Base-by-base conservation (phyloP, 53 echinoderm and acorn worm species). In the Henricia sp. region DNA sequence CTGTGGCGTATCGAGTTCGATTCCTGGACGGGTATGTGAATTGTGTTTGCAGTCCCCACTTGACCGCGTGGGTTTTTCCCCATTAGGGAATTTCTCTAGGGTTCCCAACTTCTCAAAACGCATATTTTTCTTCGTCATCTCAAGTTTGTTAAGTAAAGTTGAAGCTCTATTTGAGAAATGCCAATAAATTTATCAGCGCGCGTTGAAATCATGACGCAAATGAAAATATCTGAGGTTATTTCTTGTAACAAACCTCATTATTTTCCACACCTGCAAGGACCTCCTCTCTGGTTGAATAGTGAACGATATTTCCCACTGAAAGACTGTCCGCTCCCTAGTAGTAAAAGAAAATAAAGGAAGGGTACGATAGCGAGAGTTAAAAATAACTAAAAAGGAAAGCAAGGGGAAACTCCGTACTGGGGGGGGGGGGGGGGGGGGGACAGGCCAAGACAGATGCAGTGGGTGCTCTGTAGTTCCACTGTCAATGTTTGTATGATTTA, bases 251-350 rank as follows among this genome's bases (percentile, higher is more conserved):
- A 36, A 83, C 90, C 85, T 77, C 52, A 33, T 39, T 32, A 41
- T 35, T 57, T 40, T 77, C 70, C 0, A 89, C 70, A 29, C 84
- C 85, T 13, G 50, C 63, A 8, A 85, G 6, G 2, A 78, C 13
- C 23, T 63, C 59, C 35, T 76, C 78, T 10, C 65, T 39, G 28
- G 50, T 30, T 3, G 12, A 0, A 29, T 60, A 89, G 43, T 84
- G 85, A n/a, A 84, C 43, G 16, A 85, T 42, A 37, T 77, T 19
- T 29, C 1, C 63, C 0, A 8, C 0, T 42, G 48, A 42, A 27
- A 41, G 43, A 30, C 43, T 25, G 4, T n/a, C n/a, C n/a, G 32
- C 38, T 46, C 60, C 75, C 75, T 75, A 6, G 1, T 38, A 24
- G 17, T 14, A 20, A 26, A 38, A 57, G 40, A n/a, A 8, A 37